Percentiles rank a stretch among this genome's conserved stretches.
Conservation (phyloP, 2,888 invertebrate species). For the Heliconius hortense region DNA sequence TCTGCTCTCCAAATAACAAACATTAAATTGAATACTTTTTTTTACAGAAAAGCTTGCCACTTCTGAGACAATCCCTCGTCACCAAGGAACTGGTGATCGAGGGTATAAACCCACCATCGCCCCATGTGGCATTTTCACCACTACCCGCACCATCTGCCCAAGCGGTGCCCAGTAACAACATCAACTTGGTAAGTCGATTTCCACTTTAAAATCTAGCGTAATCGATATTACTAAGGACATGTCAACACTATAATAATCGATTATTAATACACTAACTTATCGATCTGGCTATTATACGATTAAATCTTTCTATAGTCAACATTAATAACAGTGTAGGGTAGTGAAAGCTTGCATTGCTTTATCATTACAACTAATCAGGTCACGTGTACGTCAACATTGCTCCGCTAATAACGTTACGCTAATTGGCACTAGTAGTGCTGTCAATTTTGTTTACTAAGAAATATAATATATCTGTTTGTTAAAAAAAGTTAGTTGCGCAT, state of each 20-base stretch:
- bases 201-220: neutral
- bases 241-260: constrained; percentile 8
- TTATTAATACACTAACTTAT: constrained; percentile 23
- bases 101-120: constrained; percentile 95
- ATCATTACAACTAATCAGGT: constrained; percentile 21
- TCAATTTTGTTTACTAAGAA: neutral
- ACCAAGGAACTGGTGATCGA: constrained; percentile 96
- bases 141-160: constrained; percentile 56
- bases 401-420: constrained; percentile 25
- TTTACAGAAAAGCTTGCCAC: constrained; percentile 95
- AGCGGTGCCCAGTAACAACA: constrained; percentile 53
- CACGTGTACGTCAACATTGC: constrained; percentile 18
- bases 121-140: constrained; percentile 67
- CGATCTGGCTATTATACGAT: constrained; percentile 7
- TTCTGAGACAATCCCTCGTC: constrained; percentile 93
- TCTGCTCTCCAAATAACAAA: neutral
- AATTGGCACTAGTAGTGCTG: constrained; percentile 23
- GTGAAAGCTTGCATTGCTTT: constrained; percentile 30
- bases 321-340: constrained; percentile 17
- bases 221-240: constrained; percentile 16
- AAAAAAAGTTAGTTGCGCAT: neutral
- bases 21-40: constrained; percentile 39
- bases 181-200: constrained; percentile 57
- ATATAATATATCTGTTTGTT: neutral
- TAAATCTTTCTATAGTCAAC: neutral